phyloP scores from a whole-genome alignment of 2,888 invertebrate species.

The Linnaemya vulpina region DNA sequence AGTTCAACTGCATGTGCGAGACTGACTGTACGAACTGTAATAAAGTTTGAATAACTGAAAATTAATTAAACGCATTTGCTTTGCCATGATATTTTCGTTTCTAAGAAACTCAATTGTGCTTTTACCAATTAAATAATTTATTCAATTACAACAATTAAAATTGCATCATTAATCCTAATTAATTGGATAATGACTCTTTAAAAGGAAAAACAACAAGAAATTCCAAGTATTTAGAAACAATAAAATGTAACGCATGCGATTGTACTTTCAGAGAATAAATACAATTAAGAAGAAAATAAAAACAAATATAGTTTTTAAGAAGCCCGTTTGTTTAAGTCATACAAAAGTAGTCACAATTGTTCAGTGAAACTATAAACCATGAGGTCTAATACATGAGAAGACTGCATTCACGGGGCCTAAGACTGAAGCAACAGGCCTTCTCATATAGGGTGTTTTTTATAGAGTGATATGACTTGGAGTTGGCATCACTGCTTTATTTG shows the following conservation, averaged over 20 bases:
- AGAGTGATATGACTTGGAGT: too few relatives aligned
- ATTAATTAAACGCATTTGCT: constrained; percentile 4
- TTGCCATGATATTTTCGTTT: background rate
- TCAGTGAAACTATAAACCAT: too few relatives aligned
- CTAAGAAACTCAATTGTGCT: background rate
- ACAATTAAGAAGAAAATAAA: background rate
- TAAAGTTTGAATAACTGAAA: background rate
- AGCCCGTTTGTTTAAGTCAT: too few relatives aligned
- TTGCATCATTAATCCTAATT: constrained; percentile 32
- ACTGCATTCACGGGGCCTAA: too few relatives aligned
- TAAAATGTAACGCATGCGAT: background rate
- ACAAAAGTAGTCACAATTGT: too few relatives aligned
- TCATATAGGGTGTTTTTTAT: too few relatives aligned
- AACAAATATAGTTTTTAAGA: too few relatives aligned
- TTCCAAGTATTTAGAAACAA: background rate
- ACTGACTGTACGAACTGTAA: background rate
- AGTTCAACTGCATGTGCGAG: background rate
- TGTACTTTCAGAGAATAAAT: background rate
- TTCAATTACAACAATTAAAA: constrained; percentile 32
- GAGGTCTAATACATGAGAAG: too few relatives aligned
- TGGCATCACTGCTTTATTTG: too few relatives aligned
- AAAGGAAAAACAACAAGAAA: constrained; percentile 5
- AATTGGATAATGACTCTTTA: constrained; percentile 34
- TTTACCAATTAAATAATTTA: constrained; percentile 29
- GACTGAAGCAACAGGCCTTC: too few relatives aligned